phyloP scores from a whole-genome alignment of 2,797 vertebrate genomes.

The Scarus forsteni region DNA sequence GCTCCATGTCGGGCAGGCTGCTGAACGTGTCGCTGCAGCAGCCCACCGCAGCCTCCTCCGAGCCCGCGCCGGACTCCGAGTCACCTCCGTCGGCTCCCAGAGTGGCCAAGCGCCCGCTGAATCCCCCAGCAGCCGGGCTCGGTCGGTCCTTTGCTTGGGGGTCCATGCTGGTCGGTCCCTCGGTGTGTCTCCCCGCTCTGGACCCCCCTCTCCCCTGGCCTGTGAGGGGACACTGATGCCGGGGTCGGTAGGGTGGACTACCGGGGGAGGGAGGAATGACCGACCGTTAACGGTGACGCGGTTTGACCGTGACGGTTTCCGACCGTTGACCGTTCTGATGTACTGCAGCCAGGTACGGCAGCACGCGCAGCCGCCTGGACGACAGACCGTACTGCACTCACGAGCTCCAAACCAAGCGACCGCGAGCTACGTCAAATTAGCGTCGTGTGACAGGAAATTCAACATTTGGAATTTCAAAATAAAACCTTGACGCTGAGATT shows the following conservation, averaged over 20 bases:
- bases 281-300: neutral
- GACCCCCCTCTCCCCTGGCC: slow-evolving; percentile 58
- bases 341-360: slow-evolving; percentile 41
- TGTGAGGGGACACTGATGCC: slow-evolving; percentile 48
- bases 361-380: slow-evolving; percentile 59
- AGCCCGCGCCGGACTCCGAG: slow-evolving; percentile 77
- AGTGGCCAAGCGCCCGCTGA: slow-evolving; percentile 67
- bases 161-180: slow-evolving; percentile 80
- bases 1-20: slow-evolving; percentile 86
- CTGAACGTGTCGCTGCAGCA: slow-evolving; percentile 78
- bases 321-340: slow-evolving; percentile 31
- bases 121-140: slow-evolving; percentile 62
- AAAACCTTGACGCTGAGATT: slow-evolving; percentile 19
- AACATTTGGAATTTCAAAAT: slow-evolving; percentile 29
- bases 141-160: slow-evolving; percentile 76
- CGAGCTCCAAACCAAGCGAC: slow-evolving; percentile 26
- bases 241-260: slow-evolving; percentile 1
- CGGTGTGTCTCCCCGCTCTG: slow-evolving; percentile 64
- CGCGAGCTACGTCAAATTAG: slow-evolving; percentile 17
- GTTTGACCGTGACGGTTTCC: slow-evolving; percentile 20
- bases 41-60: slow-evolving; percentile 75
- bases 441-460: slow-evolving; percentile 2
- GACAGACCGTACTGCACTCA: slow-evolving; percentile 54
- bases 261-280: neutral
- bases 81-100: slow-evolving; percentile 84